These are phyloP conservation scores for Pitta sordida DNA, from an alignment of 2,113 vertebrate species.

Conservation along the genomic window DNA sequence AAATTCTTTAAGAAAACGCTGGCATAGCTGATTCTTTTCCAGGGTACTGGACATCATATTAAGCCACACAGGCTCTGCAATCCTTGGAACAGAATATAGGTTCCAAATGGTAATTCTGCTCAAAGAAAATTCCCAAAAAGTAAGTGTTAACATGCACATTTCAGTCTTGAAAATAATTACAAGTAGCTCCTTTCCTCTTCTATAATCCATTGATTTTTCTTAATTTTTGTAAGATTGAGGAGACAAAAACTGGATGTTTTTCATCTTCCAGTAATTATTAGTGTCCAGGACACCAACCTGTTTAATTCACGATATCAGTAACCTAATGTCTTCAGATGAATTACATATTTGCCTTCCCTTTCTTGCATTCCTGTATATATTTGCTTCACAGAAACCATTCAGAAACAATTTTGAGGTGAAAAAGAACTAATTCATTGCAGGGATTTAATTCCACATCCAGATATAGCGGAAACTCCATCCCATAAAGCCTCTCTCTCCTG, in stretches of 20 bases:
- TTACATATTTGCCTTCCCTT: neutral
- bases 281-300: neutral
- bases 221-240: neutral
- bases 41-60: constrained; percentile 83
- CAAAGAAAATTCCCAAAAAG: constrained; percentile 2
- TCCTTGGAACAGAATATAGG: constrained; percentile 84
- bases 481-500: neutral
- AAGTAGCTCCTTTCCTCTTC: neutral
- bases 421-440: neutral
- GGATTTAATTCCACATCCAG: neutral
- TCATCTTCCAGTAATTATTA: neutral
- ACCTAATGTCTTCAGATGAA: neutral
- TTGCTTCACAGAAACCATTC: neutral
- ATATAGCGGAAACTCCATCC: neutral
- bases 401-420: neutral
- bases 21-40: constrained; percentile 82
- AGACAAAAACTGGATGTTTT: neutral
- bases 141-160: neutral
- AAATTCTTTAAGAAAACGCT: constrained; percentile 83
- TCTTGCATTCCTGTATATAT: neutral
- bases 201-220: neutral
- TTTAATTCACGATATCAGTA: neutral
- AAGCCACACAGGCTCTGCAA: constrained; percentile 86
- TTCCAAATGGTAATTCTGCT: constrained; percentile 83
- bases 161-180: neutral